Base-by-base conservation (phyloP, 2,888 invertebrate species). In the Drosophila koepferae region DNA sequence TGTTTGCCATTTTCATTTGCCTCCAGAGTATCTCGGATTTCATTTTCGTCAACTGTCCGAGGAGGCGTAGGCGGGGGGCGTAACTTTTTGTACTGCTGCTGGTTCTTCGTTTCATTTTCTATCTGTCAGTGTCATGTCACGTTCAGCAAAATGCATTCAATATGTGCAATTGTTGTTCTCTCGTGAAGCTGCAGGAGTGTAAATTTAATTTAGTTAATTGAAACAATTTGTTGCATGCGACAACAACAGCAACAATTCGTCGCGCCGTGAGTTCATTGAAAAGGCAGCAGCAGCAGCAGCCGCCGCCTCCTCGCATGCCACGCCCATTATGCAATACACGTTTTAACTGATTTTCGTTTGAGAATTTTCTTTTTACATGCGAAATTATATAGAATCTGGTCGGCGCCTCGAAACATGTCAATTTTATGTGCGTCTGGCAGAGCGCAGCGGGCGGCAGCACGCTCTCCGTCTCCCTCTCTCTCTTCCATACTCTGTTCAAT, bases 191-290 rank as follows among this genome's bases (percentile, higher is more conserved):
- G 89, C 87, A 81, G 81, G 89, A 90, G 92, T 91, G 91, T 90
- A 91, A 92, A 91, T 91, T 91, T 91, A 91, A 91, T 91, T 91
- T 91, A 91, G 92, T 91, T 91, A 92, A 91, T 91, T 91, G 91
- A 91, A 91, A 91, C 91, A 91, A 91, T 91, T 92, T 91, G 91
- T 92, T 90, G 87, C 86, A 89, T 85, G 86, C 88, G 88, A 86
- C 85, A 81, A 71, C 62, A 49, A 49, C 61, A 72, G 56, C 62
- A 68, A 36, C 64, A 54, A 59, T 64, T 44, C 60, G 56, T 44
- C 61, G 16, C 61, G 54, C 61, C 59, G 80, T 74, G 80, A 77
- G 79, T 72, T 70, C 84, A 82, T 72, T 74, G 67, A 80, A 80
- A 77, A 80, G 62, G 74, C 54, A 28, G 49, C 54, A 28, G 20